These are phyloP conservation scores for Eupleurogrammus muticus DNA, from an alignment of 2,797 vertebrate genomes.

Conservation along the genomic window DNA sequence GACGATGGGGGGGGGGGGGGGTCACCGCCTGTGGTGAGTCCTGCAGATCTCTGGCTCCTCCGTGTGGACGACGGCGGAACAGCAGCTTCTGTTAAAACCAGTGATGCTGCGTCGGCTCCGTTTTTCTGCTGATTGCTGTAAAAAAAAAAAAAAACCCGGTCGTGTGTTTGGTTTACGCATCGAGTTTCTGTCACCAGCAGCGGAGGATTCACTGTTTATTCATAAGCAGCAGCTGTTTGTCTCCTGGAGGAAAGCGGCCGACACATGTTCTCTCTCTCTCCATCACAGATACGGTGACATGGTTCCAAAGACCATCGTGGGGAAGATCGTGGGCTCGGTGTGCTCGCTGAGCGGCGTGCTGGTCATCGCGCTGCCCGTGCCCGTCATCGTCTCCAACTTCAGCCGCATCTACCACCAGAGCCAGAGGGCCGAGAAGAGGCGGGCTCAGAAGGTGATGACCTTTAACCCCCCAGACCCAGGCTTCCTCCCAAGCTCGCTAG, in stretches of 20 bases:
- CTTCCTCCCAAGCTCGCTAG: no score
- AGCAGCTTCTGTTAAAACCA: conserved; percentile 20
- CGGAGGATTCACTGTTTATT: conserved; percentile 9
- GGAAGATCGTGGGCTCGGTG: conserved; percentile 95
- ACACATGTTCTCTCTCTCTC: conserved; percentile 5
- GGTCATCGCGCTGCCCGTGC: conserved; percentile 95
- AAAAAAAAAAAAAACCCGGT: conserved; percentile 24
- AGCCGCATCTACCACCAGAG: conserved; percentile 98
- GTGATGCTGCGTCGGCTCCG: conserved; percentile 12
- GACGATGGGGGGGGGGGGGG: no score
- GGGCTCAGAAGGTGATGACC: conserved; percentile 90
- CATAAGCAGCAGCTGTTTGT: conserved; percentile 8
- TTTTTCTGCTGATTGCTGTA: conserved; percentile 48
- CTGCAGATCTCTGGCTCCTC: conserved; percentile 57
- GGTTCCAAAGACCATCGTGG: conserved; percentile 98
- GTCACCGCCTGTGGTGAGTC: neutral
- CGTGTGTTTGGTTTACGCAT: conserved; percentile 20
- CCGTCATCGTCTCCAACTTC: conserved; percentile 98
- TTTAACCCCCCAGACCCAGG: no score
- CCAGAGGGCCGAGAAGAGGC: conserved; percentile 93
- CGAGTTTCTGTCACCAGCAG: conserved; percentile 26
- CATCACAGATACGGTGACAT: conserved; percentile 94
- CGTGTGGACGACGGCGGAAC: conserved; percentile 42
- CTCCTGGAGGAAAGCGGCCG: no score
- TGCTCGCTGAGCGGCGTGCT: conserved; percentile 95